Evolutionary conservation across 1,140 invertebrate species (phyloP), one percentile per base, ranked within the genome.

Genomic region (Sinonovacula constricta): DNA sequence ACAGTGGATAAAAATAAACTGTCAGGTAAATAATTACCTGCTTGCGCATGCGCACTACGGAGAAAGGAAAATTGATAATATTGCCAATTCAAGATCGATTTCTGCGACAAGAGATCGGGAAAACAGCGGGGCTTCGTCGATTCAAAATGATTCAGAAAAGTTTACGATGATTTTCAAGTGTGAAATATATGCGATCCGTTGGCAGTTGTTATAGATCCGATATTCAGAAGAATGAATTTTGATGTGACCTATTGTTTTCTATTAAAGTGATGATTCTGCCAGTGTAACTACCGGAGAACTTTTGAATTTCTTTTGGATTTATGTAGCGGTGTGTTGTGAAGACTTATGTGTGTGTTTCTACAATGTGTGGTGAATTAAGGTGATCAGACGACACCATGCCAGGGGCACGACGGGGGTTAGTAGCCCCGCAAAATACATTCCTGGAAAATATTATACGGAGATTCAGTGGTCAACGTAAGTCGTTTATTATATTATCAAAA

Each of bases 361-460:
- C n/a, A n/a, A n/a, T n/a, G n/a, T n/a, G n/a, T n/a, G n/a, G n/a
- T n/a, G n/a, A n/a, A n/a, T 7, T 51, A 28, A 3, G 18, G 14
- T 15, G 18, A 1, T 22, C 31, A n/a, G n/a, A 45, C 18, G 7
- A 22, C 5, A 51, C 22, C 31, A 89, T 90, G 88, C 87, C 87
- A 7, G 88, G 87, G 28, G 85, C 88, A 24, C 85, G 87, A 62
- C 70, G 89, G 59, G 98, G 98, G 92, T 95, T 99, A 85, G 98
- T 99, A 89, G 98, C 98, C 93, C 98, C 98, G 87, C 98, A 99
- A 93, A 99, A 99, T 92, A 99, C 98, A 85, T 99, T 99, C 93
- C 93, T 99, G 86, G 98, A 99, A 93, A 99, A 99, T 93, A 99
- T 99, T 92, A 99, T 99, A 86, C 93, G 98, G 85, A 94, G 98